Conservation (phyloP, 35 echinoderm and acorn worm genomes). For the Ptychodera flava region DNA sequence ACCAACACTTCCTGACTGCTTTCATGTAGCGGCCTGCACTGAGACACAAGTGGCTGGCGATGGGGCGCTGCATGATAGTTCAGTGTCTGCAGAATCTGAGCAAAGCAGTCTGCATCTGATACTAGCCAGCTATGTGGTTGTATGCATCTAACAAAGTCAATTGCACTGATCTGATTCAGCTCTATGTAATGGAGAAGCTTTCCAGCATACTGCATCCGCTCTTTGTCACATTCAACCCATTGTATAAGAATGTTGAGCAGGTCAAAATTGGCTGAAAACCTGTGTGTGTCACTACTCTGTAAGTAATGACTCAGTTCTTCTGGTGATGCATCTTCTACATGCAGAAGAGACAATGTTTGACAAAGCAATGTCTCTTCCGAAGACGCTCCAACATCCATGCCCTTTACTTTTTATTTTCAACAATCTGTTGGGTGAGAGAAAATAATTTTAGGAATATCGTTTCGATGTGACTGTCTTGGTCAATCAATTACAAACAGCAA, state of each 20-base stretch:
- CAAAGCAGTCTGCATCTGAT: not conserved
- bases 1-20: not conserved
- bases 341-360: not conserved
- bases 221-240: not conserved
- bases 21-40: not conserved
- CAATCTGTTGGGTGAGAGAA: too few relatives aligned
- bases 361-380: not conserved
- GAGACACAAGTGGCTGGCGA: not conserved
- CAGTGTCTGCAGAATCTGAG: not conserved
- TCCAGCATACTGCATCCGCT: not conserved
- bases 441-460: too few relatives aligned
- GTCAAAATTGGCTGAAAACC: not conserved
- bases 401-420: too few relatives aligned
- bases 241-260: not conserved
- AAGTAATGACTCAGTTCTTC: not conserved
- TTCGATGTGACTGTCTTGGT: too few relatives aligned
- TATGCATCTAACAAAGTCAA: not conserved
- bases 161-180: not conserved
- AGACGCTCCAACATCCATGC: not conserved
- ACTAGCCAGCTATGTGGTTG: not conserved
- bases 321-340: not conserved
- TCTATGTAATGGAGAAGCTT: not conserved
- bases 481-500: too few relatives aligned
- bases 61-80: not conserved
- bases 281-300: not conserved